Evolutionary conservation across 2,888 invertebrate genomes (phyloP).

Genomic region (Agapetus fuscipes): DNA sequence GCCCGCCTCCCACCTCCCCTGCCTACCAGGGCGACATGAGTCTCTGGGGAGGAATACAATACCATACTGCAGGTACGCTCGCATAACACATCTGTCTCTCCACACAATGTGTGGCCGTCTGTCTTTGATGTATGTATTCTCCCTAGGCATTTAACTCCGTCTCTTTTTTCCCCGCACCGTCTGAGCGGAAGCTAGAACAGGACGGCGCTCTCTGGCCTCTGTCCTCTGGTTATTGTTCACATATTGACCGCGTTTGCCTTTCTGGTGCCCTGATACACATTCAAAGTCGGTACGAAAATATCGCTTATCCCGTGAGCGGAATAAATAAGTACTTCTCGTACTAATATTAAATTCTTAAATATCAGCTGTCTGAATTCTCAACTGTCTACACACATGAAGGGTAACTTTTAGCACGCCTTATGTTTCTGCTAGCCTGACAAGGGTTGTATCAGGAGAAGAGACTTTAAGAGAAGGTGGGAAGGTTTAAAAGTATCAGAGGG

Average conservation of each 20-base stretch:
- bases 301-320: no score
- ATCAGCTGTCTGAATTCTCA: no score
- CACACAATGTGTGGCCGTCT: background rate
- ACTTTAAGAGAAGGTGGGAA: no score
- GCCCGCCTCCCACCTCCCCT: no score
- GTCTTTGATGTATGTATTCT: slow-evolving; percentile 5
- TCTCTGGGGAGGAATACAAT: slow-evolving; percentile 10
- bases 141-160: background rate
- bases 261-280: background rate
- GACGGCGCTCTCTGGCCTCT: slow-evolving; percentile 1
- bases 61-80: slow-evolving; percentile 10
- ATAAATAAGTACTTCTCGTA: no score
- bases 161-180: background rate
- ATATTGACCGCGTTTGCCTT: slow-evolving; percentile 7
- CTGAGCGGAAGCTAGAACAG: background rate
- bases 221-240: background rate
- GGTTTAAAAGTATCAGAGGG: no score
- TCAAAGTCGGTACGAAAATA: no score
- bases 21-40: slow-evolving; percentile 4
- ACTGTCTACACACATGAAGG: no score
- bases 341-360: no score
- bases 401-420: no score
- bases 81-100: background rate
- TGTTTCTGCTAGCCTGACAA: no score
- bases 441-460: no score